Evolutionary conservation across 1,140 invertebrate species (phyloP), one percentile per base, ranked within the genome.

Genomic region (Nephotettix cincticeps): DNA sequence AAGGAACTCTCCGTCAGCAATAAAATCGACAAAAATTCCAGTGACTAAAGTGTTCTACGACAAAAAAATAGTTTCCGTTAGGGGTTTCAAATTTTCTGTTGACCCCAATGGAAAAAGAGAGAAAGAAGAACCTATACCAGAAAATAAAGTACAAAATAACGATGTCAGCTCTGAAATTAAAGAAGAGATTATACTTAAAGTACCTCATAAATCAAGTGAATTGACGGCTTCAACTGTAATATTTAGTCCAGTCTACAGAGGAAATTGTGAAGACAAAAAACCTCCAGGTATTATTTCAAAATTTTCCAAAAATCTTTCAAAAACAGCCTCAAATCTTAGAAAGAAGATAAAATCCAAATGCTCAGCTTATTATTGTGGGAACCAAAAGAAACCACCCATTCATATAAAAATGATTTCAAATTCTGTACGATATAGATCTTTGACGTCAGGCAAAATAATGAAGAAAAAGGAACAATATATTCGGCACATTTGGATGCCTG

Each of bases 401-500:
- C 23, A 29, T 11, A 6, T 61, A 61, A 61, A 61, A 61, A 61
- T 61, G 56, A 61, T 61, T 2, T 61, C 56, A n/a, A 27, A 4
- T 29, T 28, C 56, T 27, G 21, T 28, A 6, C 56, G 25, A 23
- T 61, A 61, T 23, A 61, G 23, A 11, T 61, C 56, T 25, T 27
- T 61, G 28, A 51, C 17, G 17, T 27, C 56, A 21, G 56, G 56
- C 6, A 61, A 61, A n/a, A 25, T 61, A 6, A 27, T 61, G 56
- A 61, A 61, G 25, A 61, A n/a, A 28, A 61, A 61, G 23, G 56
- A 61, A 11, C 56, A 61, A 29, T 61, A 2, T n/a, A 21, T 21
- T 25, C 56, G 56, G 13, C 56, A 61, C 27, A 61, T 61, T 4
- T 61, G 56, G 56, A 61, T 61, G 56, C 56, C 56, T n/a, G 56